Evolutionary conservation across 1,140 invertebrate genomes (phyloP).

Genomic region (Sarcophaga bullata): DNA sequence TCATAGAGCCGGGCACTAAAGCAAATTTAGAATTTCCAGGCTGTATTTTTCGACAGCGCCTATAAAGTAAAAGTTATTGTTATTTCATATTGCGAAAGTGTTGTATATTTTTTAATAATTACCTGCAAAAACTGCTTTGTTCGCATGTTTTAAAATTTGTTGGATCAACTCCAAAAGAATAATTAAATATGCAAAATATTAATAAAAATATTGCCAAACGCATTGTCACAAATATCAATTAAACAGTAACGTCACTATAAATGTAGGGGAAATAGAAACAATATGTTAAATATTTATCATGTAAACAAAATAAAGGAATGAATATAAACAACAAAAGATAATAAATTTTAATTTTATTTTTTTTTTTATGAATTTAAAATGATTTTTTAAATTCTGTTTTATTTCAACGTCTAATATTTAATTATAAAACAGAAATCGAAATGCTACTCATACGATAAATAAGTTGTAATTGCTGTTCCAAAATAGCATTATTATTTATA

Average conservation of each 20-base stretch:
- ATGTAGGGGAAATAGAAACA: not conserved
- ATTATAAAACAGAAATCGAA: too few relatives aligned
- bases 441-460: too few relatives aligned
- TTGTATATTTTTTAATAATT: constrained; percentile 56
- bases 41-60: constrained; percentile 81
- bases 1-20: constrained; percentile 76
- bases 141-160: constrained; percentile 95
- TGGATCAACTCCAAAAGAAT: constrained; percentile 75
- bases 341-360: too few relatives aligned
- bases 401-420: too few relatives aligned
- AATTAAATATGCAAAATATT: constrained; percentile 45
- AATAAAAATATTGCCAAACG: constrained; percentile 47
- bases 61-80: constrained; percentile 64
- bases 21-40: constrained; percentile 74
- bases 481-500: too few relatives aligned
- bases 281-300: constrained; percentile 10
- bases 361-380: too few relatives aligned
- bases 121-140: constrained; percentile 96
- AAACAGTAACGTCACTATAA: constrained; percentile 3
- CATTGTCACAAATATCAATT: constrained; percentile 42
- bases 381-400: too few relatives aligned
- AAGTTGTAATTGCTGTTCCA: too few relatives aligned
- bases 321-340: too few relatives aligned
- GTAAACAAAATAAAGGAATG: not conserved
- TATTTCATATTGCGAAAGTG: constrained; percentile 22